These are phyloP conservation scores for Tapirus indicus DNA, from an alignment of 2,797 vertebrate genomes.

Conservation along the genomic window DNA sequence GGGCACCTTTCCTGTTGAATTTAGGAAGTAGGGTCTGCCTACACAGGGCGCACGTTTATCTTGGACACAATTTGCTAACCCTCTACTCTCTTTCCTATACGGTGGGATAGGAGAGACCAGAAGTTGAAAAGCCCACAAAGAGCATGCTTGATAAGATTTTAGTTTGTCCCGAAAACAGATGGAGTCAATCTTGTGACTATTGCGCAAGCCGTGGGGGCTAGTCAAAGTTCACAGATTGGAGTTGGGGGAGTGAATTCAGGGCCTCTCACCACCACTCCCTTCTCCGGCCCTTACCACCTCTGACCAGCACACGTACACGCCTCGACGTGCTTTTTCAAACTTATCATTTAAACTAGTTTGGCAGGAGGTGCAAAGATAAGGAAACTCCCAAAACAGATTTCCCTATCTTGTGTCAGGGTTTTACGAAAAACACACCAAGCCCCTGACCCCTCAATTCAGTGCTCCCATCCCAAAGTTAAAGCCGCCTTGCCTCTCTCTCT, in stretches of 20 bases:
- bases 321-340: background rate
- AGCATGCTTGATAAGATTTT: background rate
- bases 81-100: background rate
- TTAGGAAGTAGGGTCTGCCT: background rate
- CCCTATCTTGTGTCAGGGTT: conserved; percentile 62
- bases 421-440: conserved; percentile 68
- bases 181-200: background rate
- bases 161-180: conserved; percentile 40
- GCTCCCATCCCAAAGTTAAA: conserved; percentile 57
- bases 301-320: background rate
- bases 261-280: background rate
- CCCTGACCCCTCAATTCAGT: conserved; percentile 52
- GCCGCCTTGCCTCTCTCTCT: conserved; percentile 47
- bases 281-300: background rate
- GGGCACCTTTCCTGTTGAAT: background rate
- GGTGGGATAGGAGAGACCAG: background rate
- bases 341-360: background rate
- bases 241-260: background rate
- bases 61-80: background rate
- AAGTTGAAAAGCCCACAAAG: conserved; percentile 17
- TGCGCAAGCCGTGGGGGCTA: background rate
- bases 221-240: background rate
- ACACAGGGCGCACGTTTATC: background rate
- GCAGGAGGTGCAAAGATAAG: conserved; percentile 51
- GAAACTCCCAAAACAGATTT: conserved; percentile 71